Base-by-base conservation (phyloP, 2,888 invertebrate species). In the Malthinus flaveolus region DNA sequence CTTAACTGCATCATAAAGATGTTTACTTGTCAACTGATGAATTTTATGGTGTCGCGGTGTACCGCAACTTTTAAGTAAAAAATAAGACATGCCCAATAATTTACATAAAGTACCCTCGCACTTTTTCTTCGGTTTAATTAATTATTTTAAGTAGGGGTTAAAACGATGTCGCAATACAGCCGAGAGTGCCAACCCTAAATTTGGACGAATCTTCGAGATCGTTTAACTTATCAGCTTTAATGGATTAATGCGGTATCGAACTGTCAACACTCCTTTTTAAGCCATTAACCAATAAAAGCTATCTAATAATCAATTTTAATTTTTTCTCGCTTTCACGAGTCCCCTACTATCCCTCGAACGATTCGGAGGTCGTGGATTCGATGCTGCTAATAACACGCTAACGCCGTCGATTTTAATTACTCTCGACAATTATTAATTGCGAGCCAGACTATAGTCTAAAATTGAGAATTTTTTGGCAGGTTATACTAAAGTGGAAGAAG, bases 191-290 rank as follows among this genome's bases (percentile, higher is more conserved):
- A 23, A 59, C 71, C 72, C 71, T 69, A 71, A 68, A 68, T 70
- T 64, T 68, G 68, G 68, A 68, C 67, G 67, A 71, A 72, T 72
- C 72, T 71, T 71, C 66, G 67, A 70, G 73, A 72, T 74, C 73
- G 73, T 74, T 74, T 75, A 70, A 68, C 71, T 76, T 75, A 77
- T 76, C 74, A 75, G 73, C 73, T 76, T 77, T 78, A 78, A 78
- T 78, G 77, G 77, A 78, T 78, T 77, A 78, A 75, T 76, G 75
- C 75, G 76, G 76, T 77, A 76, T 76, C 74, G 75, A 75, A 75
- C 73, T 75, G 76, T 77, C 77, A 77, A 77, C 76, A 75, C 73
- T 75, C 71, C 73, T 73, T 23, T 42, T 71, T 73, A 71, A 68
- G 58, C 64, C 74, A 73, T 72, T 73, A 74, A 73, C 71, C 72